phyloP scores from a whole-genome alignment of 2,888 invertebrate species.

The Horisme vitalbata region DNA sequence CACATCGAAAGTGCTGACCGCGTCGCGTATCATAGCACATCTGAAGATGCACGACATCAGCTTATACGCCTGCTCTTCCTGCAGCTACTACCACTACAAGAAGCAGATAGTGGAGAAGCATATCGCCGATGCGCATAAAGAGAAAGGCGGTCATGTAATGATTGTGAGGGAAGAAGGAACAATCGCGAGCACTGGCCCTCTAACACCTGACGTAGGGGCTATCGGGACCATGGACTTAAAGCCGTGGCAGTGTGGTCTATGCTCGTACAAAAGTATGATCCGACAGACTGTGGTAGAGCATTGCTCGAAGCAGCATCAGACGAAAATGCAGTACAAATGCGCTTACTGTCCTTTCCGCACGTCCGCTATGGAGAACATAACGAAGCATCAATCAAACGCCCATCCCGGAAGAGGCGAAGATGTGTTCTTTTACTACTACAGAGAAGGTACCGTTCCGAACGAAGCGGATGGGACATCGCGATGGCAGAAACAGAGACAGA shows the following conservation, averaged over 20 bases:
- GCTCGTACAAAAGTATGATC: constrained; percentile 83
- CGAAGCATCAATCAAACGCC: constrained; percentile 83
- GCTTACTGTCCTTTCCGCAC: constrained; percentile 84
- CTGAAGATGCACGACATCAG: constrained; percentile 88
- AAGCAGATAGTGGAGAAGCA: constrained; percentile 81
- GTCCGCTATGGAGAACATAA: constrained; percentile 80
- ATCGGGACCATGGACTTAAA: constrained; percentile 77
- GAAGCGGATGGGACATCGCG: constrained; percentile 56
- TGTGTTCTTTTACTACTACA: constrained; percentile 81
- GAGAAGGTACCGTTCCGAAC: constrained; percentile 60
- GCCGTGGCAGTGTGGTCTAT: constrained; percentile 88
- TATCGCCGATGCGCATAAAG: constrained; percentile 81
- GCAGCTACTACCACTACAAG: constrained; percentile 85
- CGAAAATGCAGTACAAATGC: constrained; percentile 88
- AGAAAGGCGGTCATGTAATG: constrained; percentile 57
- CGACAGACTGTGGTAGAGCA: constrained; percentile 85
- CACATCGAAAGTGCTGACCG: constrained; percentile 67
- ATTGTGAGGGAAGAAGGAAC: constrained; percentile 59
- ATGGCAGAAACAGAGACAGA: constrained; percentile 64
- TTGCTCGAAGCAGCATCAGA: constrained; percentile 82
- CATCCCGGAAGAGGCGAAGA: constrained; percentile 74
- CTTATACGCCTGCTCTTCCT: constrained; percentile 88
- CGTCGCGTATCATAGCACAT: constrained; percentile 87
- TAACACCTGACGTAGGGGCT: constrained; percentile 31
- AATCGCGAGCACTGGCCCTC: background rate